These are phyloP conservation scores for Keiferia lycopersicella DNA, from an alignment of 2,888 invertebrate genomes.

Conservation along the genomic window DNA sequence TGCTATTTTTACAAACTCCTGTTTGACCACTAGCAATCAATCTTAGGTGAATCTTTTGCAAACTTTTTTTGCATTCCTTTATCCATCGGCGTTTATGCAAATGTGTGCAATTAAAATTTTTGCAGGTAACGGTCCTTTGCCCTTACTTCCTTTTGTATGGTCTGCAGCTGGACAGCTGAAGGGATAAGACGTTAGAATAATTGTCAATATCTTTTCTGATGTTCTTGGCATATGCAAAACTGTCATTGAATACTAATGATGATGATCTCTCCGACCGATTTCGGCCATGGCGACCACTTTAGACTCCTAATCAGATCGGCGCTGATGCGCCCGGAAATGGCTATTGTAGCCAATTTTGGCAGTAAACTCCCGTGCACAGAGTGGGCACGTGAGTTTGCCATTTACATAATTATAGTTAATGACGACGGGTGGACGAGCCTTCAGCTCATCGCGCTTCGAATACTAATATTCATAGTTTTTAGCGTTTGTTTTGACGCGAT, in stretches of 20 bases:
- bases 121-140: slow-evolving; percentile 60
- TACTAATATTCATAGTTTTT: no score
- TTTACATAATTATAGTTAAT: no score
- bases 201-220: neutral
- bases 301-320: no score
- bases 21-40: slow-evolving; percentile 58
- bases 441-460: no score
- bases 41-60: slow-evolving; percentile 45
- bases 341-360: no score
- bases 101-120: slow-evolving; percentile 67
- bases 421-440: no score
- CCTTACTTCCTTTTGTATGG: slow-evolving; percentile 51
- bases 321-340: no score
- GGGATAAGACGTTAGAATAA: slow-evolving; percentile 20
- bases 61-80: slow-evolving; percentile 35
- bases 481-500: no score
- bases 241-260: neutral
- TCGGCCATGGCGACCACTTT: no score
- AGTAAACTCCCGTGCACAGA: no score
- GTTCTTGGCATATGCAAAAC: neutral
- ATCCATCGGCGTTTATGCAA: slow-evolving; percentile 66
- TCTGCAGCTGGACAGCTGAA: slow-evolving; percentile 58
- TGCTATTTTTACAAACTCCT: slow-evolving; percentile 19
- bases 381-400: no score
- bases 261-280: no score